Evolutionary conservation across 2,888 invertebrate species (phyloP), one percentile per base, ranked within the genome.

Genomic region (Hirtodrosophila confusa): DNA sequence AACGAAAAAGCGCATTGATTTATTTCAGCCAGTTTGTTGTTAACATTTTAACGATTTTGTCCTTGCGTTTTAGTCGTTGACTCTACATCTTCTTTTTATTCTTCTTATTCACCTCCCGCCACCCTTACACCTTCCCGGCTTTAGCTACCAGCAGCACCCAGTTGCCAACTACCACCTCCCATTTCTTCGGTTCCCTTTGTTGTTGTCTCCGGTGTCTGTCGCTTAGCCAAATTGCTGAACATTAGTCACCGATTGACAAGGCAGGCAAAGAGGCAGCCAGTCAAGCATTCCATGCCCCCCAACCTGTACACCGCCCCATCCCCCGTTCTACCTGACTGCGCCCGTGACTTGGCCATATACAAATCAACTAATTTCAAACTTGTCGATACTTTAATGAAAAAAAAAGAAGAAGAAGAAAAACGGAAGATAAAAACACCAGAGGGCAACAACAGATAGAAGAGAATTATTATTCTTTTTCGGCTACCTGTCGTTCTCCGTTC

Each of bases 21-120:
- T 84, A 84, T 84, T 84, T 88, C 67, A 78, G 83, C 69, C 80
- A 80, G 78, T 73, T 83, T 86, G 88, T 88, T 85, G 88, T 85
- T 85, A 85, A 85, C 88, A 85, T 85, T 84, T 84, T 85, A 86
- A 88, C 85, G 88, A 85, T 88, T 88, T 88, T 85, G 88, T 85
- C 85, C 86, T 86, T 86, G 77, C 84, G 86, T 78, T 88, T 87
- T 80, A 61, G 67, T 64, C 60, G 48, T 47, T 54, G 57, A 53
- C 53, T 51, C 53, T 24, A 40, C 65, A 39, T 51, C 44, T 45
- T 50, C 12, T 39, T 4, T 35, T 41, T 36, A 50, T 53, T 47
- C 41, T 43, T 45, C 12, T 53, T 11, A 43, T 29, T 12, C n/a
- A 17, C 17, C 17, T 17, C 17, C 17, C 17, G 17, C 17, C 17